phyloP scores from a whole-genome alignment of 92 coral and sea anemone genomes.

The Epizoanthus scotinus region DNA sequence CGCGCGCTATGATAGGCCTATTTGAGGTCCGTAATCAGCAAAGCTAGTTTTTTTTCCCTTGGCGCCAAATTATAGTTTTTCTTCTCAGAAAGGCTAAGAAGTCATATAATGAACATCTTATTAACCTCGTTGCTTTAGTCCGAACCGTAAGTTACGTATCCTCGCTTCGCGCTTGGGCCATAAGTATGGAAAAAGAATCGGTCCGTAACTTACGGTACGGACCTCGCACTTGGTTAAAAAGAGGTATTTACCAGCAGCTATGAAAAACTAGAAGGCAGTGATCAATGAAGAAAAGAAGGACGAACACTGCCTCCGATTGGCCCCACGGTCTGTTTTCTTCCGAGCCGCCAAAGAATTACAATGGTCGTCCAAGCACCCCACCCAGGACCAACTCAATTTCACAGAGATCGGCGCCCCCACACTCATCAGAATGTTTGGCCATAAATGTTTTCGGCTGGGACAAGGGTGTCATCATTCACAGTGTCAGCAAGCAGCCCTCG shows the following conservation, averaged over 20 bases:
- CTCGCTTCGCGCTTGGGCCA: too few species aligned
- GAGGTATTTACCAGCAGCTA: not conserved
- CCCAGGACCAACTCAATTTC: conserved; percentile 5
- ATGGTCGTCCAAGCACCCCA: conserved; percentile 4
- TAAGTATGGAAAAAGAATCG: too few species aligned
- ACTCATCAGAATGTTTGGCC: conserved; percentile 23
- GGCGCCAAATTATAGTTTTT: too few species aligned
- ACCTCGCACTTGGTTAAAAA: too few species aligned
- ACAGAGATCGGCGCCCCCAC: conserved; percentile 20
- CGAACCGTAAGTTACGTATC: too few species aligned
- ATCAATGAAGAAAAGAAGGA: not conserved
- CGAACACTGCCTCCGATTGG: conserved; percentile 34
- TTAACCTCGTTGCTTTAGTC: too few species aligned
- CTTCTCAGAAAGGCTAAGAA: too few species aligned
- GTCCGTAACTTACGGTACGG: too few species aligned
- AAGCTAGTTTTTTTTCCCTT: too few species aligned
- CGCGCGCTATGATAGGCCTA: too few species aligned
- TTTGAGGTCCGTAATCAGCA: too few species aligned
- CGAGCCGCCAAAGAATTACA: not conserved
- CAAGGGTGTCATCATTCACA: conserved; percentile 9
- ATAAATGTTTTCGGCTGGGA: conserved; percentile 11
- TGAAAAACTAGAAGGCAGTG: conserved; percentile 2
- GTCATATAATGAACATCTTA: too few species aligned
- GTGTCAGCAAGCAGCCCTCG: conserved; percentile 19
- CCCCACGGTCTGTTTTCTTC: not conserved